phyloP scores from a whole-genome alignment of 2,888 invertebrate species.

The Ectemnius lituratus region DNA sequence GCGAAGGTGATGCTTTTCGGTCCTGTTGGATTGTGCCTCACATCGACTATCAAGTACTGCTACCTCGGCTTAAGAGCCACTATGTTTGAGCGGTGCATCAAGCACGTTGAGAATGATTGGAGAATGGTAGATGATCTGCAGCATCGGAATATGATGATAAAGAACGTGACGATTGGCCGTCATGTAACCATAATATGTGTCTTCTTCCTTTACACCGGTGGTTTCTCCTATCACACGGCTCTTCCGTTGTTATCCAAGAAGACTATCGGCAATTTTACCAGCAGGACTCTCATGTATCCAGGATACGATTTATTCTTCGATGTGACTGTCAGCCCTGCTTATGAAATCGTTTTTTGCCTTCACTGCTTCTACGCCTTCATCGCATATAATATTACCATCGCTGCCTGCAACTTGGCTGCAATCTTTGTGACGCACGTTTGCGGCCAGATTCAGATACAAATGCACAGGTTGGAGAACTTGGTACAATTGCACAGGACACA shows the following conservation, averaged over 20 bases:
- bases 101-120: constrained; percentile 60
- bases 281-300: constrained; percentile 53
- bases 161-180: constrained; percentile 46
- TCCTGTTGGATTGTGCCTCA: constrained; percentile 48
- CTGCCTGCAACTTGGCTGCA: constrained; percentile 50
- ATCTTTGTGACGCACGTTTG: constrained; percentile 53
- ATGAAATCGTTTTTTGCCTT: constrained; percentile 52
- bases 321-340: constrained; percentile 48
- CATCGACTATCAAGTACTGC: constrained; percentile 49
- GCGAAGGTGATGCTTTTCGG: constrained; percentile 55
- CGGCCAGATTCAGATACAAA: too few species aligned
- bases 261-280: constrained; percentile 42
- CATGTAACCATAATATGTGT: constrained; percentile 43
- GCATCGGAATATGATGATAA: constrained; percentile 44
- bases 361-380: constrained; percentile 45
- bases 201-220: constrained; percentile 48
- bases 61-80: neutral
- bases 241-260: constrained; percentile 35
- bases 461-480: too few species aligned
- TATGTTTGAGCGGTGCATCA: constrained; percentile 42
- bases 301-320: constrained; percentile 43
- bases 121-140: neutral
- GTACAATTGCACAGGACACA: too few species aligned
- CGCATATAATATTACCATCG: constrained; percentile 42
- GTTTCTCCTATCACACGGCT: constrained; percentile 43